phyloP scores from a whole-genome alignment of 53 echinoderm and acorn worm genomes.

The Echinometra lucunter region DNA sequence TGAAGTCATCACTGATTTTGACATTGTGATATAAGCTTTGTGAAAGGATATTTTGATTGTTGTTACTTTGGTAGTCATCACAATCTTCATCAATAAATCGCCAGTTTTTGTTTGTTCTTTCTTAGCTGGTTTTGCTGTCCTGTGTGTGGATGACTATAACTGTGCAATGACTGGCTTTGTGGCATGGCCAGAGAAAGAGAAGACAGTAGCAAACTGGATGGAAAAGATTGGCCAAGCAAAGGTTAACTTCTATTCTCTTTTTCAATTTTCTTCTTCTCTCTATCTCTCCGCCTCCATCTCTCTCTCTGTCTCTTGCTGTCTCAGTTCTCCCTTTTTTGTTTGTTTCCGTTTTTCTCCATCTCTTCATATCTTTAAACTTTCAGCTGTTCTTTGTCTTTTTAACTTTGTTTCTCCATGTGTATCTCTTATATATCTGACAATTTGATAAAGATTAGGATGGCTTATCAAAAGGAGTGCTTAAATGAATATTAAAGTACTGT shows the following conservation, averaged over 20 bases:
- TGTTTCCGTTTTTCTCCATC: too few species aligned
- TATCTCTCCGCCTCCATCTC: background rate
- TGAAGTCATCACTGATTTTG: too few species aligned
- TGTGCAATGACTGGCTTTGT: slow-evolving; percentile 87
- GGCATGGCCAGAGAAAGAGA: slow-evolving; percentile 67
- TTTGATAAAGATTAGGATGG: too few species aligned
- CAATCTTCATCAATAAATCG: background rate
- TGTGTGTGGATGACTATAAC: slow-evolving; percentile 88
- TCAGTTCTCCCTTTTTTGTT: too few species aligned
- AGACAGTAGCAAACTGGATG: slow-evolving; percentile 70
- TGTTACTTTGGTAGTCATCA: background rate
- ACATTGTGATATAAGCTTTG: too few species aligned
- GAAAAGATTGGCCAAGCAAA: slow-evolving; percentile 88
- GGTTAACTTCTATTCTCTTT: slow-evolving; percentile 56
- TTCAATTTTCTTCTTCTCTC: background rate
- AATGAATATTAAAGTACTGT: background rate
- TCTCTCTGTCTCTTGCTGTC: background rate
- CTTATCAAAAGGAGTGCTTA: too few species aligned
- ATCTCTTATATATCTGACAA: too few species aligned
- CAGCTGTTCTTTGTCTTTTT: too few species aligned
- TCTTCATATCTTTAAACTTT: too few species aligned
- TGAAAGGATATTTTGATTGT: too few species aligned
- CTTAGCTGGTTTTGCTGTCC: slow-evolving; percentile 93
- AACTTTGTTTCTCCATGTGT: too few species aligned
- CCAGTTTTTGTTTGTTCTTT: background rate